phyloP scores from a whole-genome alignment of 2,797 vertebrate species.

The Aphelocoma californica region DNA sequence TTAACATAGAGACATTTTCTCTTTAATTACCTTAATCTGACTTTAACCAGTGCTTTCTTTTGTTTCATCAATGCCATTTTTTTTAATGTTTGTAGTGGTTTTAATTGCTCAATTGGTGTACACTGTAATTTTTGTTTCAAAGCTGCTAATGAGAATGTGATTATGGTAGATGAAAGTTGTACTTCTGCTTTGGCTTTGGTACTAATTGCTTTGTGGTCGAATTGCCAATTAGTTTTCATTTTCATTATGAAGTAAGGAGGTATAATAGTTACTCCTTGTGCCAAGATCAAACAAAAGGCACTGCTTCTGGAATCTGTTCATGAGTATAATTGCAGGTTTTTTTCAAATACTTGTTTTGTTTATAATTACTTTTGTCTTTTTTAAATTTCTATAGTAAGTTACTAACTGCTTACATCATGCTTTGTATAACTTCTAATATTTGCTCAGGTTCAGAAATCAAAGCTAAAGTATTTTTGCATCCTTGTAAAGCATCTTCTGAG shows the following conservation, averaged over 20 bases:
- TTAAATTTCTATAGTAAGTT: not conserved
- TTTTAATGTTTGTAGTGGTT: not conserved
- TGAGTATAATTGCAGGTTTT: not conserved
- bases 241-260: not conserved
- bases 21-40: not conserved
- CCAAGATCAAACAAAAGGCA: conserved; percentile 28
- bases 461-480: not conserved
- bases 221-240: conserved; percentile 3
- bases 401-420: not conserved
- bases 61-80: not conserved
- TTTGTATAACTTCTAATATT: not conserved
- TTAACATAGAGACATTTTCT: not conserved
- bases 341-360: not conserved
- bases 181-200: not conserved
- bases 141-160: not conserved
- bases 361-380: not conserved
- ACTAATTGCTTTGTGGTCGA: not conserved
- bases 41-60: not conserved
- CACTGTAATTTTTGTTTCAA: conserved; percentile 11
- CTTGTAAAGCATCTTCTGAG: not conserved
- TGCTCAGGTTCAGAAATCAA: not conserved
- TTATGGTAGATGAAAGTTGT: not conserved
- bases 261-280: conserved; percentile 11
- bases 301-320: not conserved
- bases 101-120: not conserved